These are phyloP conservation scores for Norana najaformis DNA, from an alignment of 2,888 invertebrate species.

Conservation along the genomic window DNA sequence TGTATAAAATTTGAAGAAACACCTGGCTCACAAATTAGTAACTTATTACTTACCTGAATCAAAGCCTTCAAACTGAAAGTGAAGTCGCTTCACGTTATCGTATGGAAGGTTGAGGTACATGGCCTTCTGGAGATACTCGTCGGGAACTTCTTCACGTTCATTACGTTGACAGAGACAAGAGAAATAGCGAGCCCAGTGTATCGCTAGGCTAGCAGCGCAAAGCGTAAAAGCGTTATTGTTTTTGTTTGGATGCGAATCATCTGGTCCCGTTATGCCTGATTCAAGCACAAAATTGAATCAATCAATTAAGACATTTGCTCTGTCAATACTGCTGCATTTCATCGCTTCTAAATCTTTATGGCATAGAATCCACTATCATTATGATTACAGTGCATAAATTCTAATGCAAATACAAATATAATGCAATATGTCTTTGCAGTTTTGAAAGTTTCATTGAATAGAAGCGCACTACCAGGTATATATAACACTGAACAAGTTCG, in stretches of 20 bases:
- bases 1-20: neutral
- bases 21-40: neutral
- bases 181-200: conserved; percentile 47
- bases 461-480: too few relatives aligned
- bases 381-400: too few relatives aligned
- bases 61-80: conserved; percentile 44
- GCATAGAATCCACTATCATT: too few relatives aligned
- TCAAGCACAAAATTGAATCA: conserved; percentile 6
- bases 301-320: neutral
- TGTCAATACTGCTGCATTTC: neutral
- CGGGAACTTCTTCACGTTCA: conserved; percentile 45
- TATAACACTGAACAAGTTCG: too few relatives aligned
- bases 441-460: too few relatives aligned
- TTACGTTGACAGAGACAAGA: conserved; percentile 37
- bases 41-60: conserved; percentile 32
- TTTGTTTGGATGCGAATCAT: conserved; percentile 43
- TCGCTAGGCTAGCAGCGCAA: conserved; percentile 43
- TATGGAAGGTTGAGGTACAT: conserved; percentile 46
- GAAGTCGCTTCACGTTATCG: conserved; percentile 45
- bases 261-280: conserved; percentile 47
- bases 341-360: too few relatives aligned
- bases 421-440: too few relatives aligned
- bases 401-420: too few relatives aligned
- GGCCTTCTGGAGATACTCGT: conserved; percentile 46
- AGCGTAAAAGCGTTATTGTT: conserved; percentile 47